These are phyloP conservation scores for Elysia crispata DNA, from an alignment of 2,888 invertebrate species.

Conservation along the genomic window DNA sequence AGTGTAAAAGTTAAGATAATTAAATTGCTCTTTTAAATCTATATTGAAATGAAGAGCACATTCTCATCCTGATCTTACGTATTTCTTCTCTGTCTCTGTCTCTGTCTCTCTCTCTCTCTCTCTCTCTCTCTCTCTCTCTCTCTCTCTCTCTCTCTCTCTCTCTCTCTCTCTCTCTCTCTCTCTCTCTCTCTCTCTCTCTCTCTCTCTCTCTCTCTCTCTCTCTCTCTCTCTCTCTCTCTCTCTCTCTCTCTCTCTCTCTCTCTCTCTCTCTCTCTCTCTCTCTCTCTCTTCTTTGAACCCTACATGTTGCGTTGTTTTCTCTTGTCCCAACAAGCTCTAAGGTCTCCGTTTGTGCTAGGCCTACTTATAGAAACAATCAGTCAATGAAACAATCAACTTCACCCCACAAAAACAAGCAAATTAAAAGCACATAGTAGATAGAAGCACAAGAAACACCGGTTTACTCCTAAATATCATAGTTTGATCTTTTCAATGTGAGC, in stretches of 20 bases:
- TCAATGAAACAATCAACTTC: background rate
- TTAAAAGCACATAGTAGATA: background rate
- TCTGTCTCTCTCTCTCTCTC: slow-evolving; percentile 22
- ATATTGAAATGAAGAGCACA: no score
- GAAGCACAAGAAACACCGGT: no score
- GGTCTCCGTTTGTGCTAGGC: no score
- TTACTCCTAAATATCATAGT: no score
- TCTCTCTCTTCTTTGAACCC: background rate
- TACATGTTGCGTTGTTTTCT: no score
- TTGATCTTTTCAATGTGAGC: no score
- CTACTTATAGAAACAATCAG: slow-evolving; percentile 7
- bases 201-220: background rate
- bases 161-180: background rate
- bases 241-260: slow-evolving; percentile 31
- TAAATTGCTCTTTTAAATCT: no score
- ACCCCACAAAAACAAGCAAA: background rate
- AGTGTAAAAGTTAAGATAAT: no score
- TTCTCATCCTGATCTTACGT: background rate
- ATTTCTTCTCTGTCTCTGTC: background rate
- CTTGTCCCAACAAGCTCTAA: background rate
- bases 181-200: no score
- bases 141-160: background rate
- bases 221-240: slow-evolving; percentile 35
- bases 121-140: slow-evolving; percentile 16
- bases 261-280: slow-evolving; percentile 35